Conservation (phyloP, 2,113 vertebrate genomes). For the Pituophis catenifer region DNA sequence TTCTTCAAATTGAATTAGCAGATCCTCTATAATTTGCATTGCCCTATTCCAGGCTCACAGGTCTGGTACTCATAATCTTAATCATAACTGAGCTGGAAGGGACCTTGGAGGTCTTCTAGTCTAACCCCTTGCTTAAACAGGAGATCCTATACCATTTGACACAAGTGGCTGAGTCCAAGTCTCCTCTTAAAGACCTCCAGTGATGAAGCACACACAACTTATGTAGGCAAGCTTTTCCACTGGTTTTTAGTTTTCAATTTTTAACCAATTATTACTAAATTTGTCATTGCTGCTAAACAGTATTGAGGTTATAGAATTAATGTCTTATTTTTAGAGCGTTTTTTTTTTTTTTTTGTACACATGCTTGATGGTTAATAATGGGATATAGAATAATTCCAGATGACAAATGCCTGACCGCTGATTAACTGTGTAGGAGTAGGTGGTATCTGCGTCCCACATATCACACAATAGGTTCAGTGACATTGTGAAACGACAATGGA, state of each 20-base stretch:
- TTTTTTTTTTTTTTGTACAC: not conserved
- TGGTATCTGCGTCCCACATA: not conserved
- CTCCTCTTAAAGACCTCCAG: not conserved
- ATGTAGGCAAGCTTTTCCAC: not conserved
- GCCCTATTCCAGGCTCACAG: not conserved
- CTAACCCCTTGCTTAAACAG: not conserved
- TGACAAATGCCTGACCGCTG: not conserved
- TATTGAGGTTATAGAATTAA: not conserved
- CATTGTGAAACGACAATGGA: not conserved
- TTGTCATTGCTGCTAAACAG: not conserved
- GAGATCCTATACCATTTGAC: not conserved
- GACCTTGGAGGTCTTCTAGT: not conserved
- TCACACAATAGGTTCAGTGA: not conserved
- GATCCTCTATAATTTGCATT: not conserved
- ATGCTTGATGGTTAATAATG: not conserved
- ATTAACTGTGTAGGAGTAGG: not conserved
- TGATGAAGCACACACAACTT: not conserved
- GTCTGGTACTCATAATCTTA: not conserved
- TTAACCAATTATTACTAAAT: not conserved
- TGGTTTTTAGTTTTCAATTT: not conserved
- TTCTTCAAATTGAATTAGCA: not conserved
- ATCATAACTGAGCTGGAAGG: not conserved
- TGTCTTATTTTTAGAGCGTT: no score
- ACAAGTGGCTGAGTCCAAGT: not conserved
- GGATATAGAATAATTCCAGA: not conserved